Base-by-base conservation (phyloP, 2,113 vertebrate genomes). In the Colistium nudipinnis region DNA sequence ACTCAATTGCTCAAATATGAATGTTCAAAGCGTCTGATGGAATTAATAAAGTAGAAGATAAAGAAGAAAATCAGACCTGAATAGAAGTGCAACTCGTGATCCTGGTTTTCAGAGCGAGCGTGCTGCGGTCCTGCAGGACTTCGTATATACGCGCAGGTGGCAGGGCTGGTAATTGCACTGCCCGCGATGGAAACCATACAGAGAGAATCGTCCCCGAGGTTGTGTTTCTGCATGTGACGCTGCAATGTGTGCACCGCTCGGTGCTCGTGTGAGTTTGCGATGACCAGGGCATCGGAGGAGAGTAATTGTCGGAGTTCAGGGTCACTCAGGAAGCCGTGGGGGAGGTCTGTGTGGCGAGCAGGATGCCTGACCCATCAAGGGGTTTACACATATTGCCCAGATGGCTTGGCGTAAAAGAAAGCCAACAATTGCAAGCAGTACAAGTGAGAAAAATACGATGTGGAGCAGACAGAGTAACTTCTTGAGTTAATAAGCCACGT, bases 181-280 rank as follows among this genome's bases (percentile, higher is more conserved):
- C 85, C 80, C 74, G 41, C 53, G 74, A 35, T 48, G 22, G 69
- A 68, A 78, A 51, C 45, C 72, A 79, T 31, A 64, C 57, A 74
- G 81, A 76, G 83, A 87, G 84, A 80, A 87, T 81, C 76, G 61
- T 59, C 41, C n/a, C 1, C n/a, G n/a, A 51, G 70, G 63, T 70
- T 77, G 59, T 81, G 74, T 73, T 81, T 79, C 62, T 67, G 70
- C 31, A 56, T 38, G 8, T 68, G 74, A 55, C 22, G 52, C 49
- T 47, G 45, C 55, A 20, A 51, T 35, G 19, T 22, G 4, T 44
- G 47, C 48, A 56, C 39, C n/a, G 17, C 33, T 72, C 36, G 28
- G 53, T 17, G 28, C 28, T 65, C 38, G 33, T 33, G 49, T 49
- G 49, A 22, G 52, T 72, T 62, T 59, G 30, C 2, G 11, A 68